Evolutionary conservation across 2,797 vertebrate genomes (phyloP).

Genomic region (Mallotus villosus): DNA sequence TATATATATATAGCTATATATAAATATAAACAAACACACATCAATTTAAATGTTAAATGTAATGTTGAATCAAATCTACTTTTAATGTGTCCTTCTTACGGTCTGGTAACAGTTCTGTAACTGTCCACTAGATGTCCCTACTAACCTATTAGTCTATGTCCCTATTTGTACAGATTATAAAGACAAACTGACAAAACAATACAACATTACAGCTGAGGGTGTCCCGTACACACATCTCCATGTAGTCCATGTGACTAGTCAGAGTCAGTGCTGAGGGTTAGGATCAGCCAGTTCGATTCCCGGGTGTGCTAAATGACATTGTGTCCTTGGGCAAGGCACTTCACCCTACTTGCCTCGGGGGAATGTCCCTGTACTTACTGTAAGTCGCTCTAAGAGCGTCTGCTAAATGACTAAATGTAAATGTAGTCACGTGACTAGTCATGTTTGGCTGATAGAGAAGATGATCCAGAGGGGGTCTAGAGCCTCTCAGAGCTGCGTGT

Average conservation of each 20-base stretch:
- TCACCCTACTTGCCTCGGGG: too few relatives aligned
- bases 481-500: slow-evolving; percentile 85
- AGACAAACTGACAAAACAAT: neutral
- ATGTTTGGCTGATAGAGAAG: too few relatives aligned
- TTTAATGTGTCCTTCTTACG: neutral
- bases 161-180: neutral
- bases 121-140: slow-evolving; percentile 36
- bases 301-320: too few relatives aligned
- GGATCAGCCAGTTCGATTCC: too few relatives aligned
- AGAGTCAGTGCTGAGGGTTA: too few relatives aligned
- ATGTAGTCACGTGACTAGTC: too few relatives aligned
- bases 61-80: neutral
- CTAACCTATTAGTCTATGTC: neutral
- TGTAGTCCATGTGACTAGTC: too few relatives aligned
- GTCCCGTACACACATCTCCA: neutral
- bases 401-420: too few relatives aligned
- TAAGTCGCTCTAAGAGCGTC: too few relatives aligned
- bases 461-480: neutral
- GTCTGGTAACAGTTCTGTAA: neutral
- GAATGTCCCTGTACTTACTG: too few relatives aligned
- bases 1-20: too few relatives aligned
- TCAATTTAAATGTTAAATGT: neutral
- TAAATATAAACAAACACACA: neutral
- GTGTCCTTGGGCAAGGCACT: too few relatives aligned
- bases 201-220: neutral